Conservation (phyloP, 2,888 invertebrate species). For the Torymus auratus region DNA sequence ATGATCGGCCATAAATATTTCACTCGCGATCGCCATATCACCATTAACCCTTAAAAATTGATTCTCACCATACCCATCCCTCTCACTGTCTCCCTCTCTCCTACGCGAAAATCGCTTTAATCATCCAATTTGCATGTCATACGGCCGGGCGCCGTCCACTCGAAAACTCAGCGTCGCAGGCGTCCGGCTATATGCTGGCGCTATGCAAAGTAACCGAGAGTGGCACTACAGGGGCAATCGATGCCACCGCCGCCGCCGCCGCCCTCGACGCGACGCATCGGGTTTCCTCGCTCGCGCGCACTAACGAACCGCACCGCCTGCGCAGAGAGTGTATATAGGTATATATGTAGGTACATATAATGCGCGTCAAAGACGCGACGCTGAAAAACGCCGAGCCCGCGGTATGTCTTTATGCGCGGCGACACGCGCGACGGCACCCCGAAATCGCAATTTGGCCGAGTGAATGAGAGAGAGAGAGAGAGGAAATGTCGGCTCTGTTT, state of each 20-base stretch:
- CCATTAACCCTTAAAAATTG: too few species aligned
- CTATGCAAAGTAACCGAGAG: not conserved
- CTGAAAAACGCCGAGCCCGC: not conserved
- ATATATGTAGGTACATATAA: not conserved
- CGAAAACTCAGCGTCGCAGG: too few species aligned
- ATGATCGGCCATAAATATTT: too few species aligned
- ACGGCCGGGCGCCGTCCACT: not conserved
- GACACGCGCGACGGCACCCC: constrained; percentile 34
- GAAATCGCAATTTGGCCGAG: constrained; percentile 33
- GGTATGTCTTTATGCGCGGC: constrained; percentile 3
- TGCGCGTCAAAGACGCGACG: not conserved
- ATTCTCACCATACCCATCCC: not conserved
- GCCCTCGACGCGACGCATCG: too few species aligned
- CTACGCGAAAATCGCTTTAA: constrained; percentile 27
- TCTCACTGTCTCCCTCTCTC: not conserved
- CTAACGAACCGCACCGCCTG: not conserved
- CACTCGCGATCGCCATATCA: too few species aligned
- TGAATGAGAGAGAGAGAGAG: not conserved
- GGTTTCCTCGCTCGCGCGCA: too few species aligned
- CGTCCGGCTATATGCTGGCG: not conserved
- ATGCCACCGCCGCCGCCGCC: not conserved
- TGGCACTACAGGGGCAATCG: not conserved
- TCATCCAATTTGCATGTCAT: constrained; percentile 1
- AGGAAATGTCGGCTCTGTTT: not conserved
- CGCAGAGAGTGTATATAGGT: not conserved